Base-by-base conservation (phyloP, 2,888 invertebrate species). In the Drosophila siamana region DNA sequence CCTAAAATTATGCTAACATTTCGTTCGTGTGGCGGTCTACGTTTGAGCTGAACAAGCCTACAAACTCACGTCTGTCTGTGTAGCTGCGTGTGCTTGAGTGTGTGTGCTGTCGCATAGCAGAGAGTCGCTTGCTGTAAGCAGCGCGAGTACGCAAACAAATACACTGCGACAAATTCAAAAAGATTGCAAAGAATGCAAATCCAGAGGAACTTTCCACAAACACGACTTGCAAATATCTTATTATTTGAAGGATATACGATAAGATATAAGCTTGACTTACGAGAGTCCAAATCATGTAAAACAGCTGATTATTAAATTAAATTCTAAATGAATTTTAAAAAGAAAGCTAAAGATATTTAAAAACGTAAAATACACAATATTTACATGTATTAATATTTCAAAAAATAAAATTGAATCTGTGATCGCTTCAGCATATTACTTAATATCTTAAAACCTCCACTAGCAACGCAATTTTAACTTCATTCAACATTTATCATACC, bases 1-100 rank as follows among this genome's bases (percentile, higher is more conserved):
- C 83, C 86, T 81, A 83, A 84, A 84, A 86, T 83, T 86, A 86
- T 86, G 80, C 86, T 80, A 83, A 82, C 84, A 80, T 84, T 86
- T 85, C 73, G 74, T 81, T 69, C 77, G 79, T 83, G 79, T 44
- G 69, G 59, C 69, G 69, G 69, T 69, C 66, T 65, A 66, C 69
- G 69, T 71, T 77, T 72, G 40, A 65, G 67, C 50, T 55, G 46
- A 43, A 47, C 55, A 50, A 70, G 47, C 62, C 52, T 57, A 24
- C 62, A 55, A 51, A 28, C 52, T 55, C 66, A 55, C 62, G 48
- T 55, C 33, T 61, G 36, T 57, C 22, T 52, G 55, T 41, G 16
- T 47, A 38, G 7, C 4, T 47, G 11, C 52, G 36, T 48, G 54
- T 56, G 51, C 38, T 19, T 36, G 51, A 5, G 40, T 41, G 28